Evolutionary conservation across 1,140 invertebrate genomes (phyloP).

Genomic region (Papilio polyxenes): DNA sequence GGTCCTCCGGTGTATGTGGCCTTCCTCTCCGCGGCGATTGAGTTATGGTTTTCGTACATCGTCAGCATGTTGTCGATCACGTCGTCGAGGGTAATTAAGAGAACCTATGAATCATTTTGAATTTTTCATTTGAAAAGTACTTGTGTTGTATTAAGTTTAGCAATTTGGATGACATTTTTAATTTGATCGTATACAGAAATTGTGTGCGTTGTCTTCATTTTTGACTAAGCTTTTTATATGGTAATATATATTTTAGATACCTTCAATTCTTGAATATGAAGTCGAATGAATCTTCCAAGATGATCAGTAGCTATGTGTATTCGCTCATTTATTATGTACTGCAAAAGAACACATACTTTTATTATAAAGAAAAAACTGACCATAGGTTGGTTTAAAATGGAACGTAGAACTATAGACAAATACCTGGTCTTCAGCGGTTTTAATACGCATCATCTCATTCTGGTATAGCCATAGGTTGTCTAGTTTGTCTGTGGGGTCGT

Average conservation of each 20-base stretch:
- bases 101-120: constrained; percentile 51
- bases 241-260: constrained; percentile 44
- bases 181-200: neutral
- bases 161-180: too few relatives aligned
- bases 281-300: constrained; percentile 63
- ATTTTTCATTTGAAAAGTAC: neutral
- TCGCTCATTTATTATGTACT: constrained; percentile 71
- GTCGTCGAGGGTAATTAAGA: constrained; percentile 72
- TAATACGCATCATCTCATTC: constrained; percentile 72
- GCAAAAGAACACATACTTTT: constrained; percentile 39
- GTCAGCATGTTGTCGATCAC: constrained; percentile 75
- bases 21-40: constrained; percentile 69
- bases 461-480: constrained; percentile 73
- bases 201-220: neutral
- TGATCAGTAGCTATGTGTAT: constrained; percentile 73
- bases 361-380: neutral
- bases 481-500: constrained; percentile 74
- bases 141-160: too few relatives aligned
- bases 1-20: constrained; percentile 71
- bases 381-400: neutral
- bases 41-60: constrained; percentile 77
- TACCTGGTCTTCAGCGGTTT: constrained; percentile 73
- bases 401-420: neutral
- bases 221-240: too few relatives aligned
- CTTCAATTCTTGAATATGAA: constrained; percentile 73